Evolutionary conservation across 2,113 vertebrate species (phyloP).

Genomic region (Stigmatopora argus): DNA sequence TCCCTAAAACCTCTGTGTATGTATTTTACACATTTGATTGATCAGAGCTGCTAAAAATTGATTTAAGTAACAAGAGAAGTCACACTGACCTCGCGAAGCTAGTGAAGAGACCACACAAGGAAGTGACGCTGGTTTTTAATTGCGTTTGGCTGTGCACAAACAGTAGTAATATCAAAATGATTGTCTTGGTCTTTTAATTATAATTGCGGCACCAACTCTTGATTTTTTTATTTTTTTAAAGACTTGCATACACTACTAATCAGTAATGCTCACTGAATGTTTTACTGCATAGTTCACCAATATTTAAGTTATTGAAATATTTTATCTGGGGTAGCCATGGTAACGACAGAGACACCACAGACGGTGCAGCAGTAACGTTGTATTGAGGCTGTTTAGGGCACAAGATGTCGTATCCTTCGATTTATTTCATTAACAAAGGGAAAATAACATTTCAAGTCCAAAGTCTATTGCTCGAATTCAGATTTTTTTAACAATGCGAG

Average conservation of each 20-base stretch:
- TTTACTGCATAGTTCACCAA: neutral
- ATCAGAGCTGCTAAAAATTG: neutral
- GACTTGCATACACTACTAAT: neutral
- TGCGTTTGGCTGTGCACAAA: neutral
- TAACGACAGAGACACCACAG: neutral
- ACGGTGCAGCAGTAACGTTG: neutral
- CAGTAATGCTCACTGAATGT: neutral
- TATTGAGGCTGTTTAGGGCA: neutral
- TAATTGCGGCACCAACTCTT: neutral
- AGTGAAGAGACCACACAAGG: neutral
- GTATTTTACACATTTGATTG: neutral
- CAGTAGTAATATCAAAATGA: neutral
- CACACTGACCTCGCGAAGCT: neutral
- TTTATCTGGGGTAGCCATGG: neutral
- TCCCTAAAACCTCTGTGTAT: neutral
- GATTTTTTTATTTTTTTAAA: neutral
- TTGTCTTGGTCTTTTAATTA: neutral
- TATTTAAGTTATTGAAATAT: neutral
- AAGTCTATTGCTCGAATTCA: neutral
- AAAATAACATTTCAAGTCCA: neutral
- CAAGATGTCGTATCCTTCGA: neutral
- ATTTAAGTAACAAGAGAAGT: neutral
- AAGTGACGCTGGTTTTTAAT: neutral
- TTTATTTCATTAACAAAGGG: neutral
- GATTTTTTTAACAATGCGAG: neutral